These are phyloP conservation scores for Accipiter virgatus DNA, from an alignment of 2,113 vertebrate genomes.

Conservation along the genomic window DNA sequence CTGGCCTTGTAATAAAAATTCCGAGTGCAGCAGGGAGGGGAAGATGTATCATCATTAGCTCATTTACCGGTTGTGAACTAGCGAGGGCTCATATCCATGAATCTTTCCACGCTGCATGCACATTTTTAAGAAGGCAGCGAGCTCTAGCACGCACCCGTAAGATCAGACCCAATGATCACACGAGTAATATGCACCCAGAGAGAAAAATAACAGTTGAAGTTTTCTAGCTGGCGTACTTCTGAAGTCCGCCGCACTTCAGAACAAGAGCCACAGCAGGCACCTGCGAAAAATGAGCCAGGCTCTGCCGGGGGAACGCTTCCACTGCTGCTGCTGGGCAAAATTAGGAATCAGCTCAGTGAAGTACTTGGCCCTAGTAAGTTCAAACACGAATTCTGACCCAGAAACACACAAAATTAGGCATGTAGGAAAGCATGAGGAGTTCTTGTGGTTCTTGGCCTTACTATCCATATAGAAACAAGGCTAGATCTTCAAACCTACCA, in stretches of 20 bases:
- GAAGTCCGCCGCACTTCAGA: not conserved
- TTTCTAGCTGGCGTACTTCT: not conserved
- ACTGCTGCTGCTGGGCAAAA: not conserved
- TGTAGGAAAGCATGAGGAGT: not conserved
- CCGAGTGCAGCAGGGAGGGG: slow-evolving; percentile 43
- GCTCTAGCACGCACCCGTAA: not conserved
- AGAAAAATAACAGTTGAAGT: not conserved
- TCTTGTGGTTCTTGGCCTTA: not conserved
- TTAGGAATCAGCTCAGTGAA: not conserved
- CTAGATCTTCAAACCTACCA: not conserved
- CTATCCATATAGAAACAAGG: not conserved
- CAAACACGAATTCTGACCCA: not conserved
- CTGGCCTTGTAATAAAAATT: slow-evolving; percentile 64
- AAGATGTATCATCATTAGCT: slow-evolving; percentile 67
- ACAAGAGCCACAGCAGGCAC: not conserved
- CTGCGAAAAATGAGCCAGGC: rapidly evolving
- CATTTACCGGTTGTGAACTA: slow-evolving; percentile 58
- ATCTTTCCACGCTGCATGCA: slow-evolving; percentile 1
- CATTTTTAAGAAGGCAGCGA: slow-evolving; percentile 16
- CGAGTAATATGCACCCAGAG: not conserved
- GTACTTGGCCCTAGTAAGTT: not conserved
- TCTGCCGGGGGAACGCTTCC: not conserved
- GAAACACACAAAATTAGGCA: not conserved
- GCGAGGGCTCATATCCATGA: slow-evolving; percentile 39
- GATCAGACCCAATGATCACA: not conserved